A percentile compares a stretch with the other conserved stretches of the same genome.
phyloP scores from a whole-genome alignment of 2,113 vertebrate species.

The Pelusios castaneus region DNA sequence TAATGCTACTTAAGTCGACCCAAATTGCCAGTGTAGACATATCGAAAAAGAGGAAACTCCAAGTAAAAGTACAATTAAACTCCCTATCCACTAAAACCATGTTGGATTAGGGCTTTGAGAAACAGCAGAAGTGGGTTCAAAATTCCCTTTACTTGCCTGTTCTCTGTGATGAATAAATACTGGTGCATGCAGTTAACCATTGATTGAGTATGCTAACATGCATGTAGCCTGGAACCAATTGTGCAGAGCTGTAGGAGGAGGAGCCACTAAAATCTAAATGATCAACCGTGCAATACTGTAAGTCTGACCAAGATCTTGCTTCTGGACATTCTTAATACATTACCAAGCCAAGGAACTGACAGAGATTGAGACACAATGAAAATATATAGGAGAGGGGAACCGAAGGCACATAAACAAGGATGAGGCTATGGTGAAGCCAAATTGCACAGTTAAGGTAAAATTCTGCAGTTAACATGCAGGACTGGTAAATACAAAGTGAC shows the following conservation, averaged over 20 bases:
- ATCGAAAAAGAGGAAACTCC: neutral
- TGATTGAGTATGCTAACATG: neutral
- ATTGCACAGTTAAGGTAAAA: neutral
- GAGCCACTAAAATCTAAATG: neutral
- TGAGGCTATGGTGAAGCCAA: neutral
- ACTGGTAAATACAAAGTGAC: neutral
- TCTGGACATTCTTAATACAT: neutral
- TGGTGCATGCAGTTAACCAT: neutral
- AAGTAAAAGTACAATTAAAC: no score
- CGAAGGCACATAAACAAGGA: neutral
- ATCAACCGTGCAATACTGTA: neutral
- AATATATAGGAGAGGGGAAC: no score
- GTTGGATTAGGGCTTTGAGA: neutral
- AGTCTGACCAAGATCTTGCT: neutral
- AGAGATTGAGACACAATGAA: neutral
- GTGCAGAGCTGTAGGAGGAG: neutral
- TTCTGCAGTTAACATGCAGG: neutral
- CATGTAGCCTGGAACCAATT: neutral
- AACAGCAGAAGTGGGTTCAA: neutral
- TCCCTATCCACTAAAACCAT: neutral
- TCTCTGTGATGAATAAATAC: neutral
- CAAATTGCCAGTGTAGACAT: no score
- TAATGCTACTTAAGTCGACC: no score
- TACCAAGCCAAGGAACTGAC: neutral
- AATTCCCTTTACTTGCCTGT: neutral